Base-by-base conservation (phyloP, 2,888 invertebrate genomes). In the Oxystoma pomonae region DNA sequence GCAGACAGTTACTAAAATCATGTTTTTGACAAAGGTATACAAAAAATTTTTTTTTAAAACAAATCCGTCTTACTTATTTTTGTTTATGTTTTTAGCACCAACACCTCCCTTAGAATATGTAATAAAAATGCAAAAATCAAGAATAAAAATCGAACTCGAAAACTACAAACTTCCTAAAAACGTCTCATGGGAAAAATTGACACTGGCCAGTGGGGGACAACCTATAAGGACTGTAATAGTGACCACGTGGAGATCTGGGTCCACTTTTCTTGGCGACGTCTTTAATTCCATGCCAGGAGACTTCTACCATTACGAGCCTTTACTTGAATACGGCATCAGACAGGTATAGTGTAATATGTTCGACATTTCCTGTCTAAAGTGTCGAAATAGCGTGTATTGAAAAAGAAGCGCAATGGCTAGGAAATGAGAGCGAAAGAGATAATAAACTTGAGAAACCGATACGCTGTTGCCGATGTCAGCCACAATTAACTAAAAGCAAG, bases 211-310 rank as follows among this genome's bases (percentile, higher is more conserved):
- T 52, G 86, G 86, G 53, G 93, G 93, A 16, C 83, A 81, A 63
- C 94, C 94, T 2, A 76, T 92, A 63, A 84, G 90, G 68, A 92
- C 89, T 77, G 79, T 94, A 57, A 88, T 95, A 69, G 81, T 94
- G 65, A 92, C 94, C n/a, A 92, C 92, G 16, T 95, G 94, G 93
- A 85, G 95, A 70, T 92, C 93, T 2, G 95, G 95, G 3, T 94
- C 94, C 18, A 94, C 94, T 49, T 95, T 95, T 78, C 83, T 35
- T 63, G 94, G 94, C 60, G 94, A 94, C 75, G 86, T 94, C 55
- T 78, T 94, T 57, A 92, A 92, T 77, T 85, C 92, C 20, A 86
- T 93, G 77, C 94, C 94, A 17, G 93, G 88, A 22, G 94, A 90
- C 78, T 95, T 86, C 80, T 95, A 94, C 81, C 94, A 94, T 77